Conservation (phyloP, 2,797 vertebrate species). For the Lepilemur septentrionalis region DNA sequence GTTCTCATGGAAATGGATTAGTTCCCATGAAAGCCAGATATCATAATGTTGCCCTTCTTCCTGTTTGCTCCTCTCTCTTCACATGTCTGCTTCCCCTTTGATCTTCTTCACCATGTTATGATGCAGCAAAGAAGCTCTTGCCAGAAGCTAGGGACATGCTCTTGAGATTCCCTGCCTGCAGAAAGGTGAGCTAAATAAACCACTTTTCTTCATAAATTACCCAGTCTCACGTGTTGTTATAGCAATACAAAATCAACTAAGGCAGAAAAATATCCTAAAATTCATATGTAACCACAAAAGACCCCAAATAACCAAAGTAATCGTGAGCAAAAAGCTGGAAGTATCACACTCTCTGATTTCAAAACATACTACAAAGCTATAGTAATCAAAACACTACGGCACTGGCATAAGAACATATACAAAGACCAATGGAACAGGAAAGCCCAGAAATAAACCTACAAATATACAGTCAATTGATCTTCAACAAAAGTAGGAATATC, state of each 20-base stretch:
- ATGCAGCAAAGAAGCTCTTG: background rate
- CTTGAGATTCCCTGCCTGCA: background rate
- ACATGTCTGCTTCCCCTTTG: background rate
- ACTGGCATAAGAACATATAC: background rate
- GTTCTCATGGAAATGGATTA: background rate
- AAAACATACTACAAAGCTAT: background rate
- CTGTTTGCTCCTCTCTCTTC: background rate
- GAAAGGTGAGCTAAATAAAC: background rate
- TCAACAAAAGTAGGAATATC: background rate
- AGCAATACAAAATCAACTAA: background rate
- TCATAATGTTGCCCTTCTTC: background rate
- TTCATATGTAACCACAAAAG: background rate
- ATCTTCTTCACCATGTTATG: background rate
- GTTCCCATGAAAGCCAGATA: background rate
- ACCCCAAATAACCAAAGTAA: background rate
- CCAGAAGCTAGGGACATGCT: background rate
- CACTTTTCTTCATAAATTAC: background rate
- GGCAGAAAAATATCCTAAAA: background rate
- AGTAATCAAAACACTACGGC: background rate
- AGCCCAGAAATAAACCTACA: background rate
- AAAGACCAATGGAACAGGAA: background rate
- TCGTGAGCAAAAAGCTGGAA: background rate
- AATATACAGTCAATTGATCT: background rate
- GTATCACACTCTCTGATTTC: background rate
- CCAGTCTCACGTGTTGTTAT: background rate